Evolutionary conservation across 1,140 invertebrate species (phyloP).

Genomic region (Fopius arisanus): DNA sequence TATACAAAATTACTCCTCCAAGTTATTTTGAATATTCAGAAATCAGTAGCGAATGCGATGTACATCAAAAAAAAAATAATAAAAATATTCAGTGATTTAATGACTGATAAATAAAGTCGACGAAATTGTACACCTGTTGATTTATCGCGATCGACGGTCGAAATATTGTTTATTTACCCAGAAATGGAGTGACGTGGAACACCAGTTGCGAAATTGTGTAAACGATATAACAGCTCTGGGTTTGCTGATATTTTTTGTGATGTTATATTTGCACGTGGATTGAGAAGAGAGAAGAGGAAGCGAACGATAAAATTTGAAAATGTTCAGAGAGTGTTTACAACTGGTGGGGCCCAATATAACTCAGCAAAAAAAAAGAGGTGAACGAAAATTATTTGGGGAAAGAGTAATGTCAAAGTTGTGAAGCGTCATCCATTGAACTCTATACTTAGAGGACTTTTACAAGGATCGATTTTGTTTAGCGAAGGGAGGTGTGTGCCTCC

Average conservation of each 20-base stretch:
- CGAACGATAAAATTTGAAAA: not conserved
- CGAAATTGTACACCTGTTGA: no score
- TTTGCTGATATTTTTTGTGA: not conserved
- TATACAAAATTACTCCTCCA: no score
- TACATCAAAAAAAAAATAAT: no score
- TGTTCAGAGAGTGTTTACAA: not conserved
- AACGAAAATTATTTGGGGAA: not conserved
- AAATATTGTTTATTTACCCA: no score
- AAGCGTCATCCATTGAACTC: slow-evolving; percentile 41
- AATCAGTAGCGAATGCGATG: no score
- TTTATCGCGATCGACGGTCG: no score
- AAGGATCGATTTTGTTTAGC: slow-evolving; percentile 55
- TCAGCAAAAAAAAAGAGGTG: not conserved
- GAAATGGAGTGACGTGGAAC: no score
- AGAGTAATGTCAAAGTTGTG: not conserved
- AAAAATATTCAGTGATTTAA: no score
- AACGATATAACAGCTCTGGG: no score
- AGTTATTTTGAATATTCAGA: no score
- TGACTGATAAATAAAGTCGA: no score
- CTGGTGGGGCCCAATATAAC: not conserved
- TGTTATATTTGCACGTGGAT: not conserved
- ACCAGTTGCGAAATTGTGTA: no score
- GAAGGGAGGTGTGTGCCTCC: slow-evolving; percentile 36
- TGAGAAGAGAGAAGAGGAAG: not conserved
- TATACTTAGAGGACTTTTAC: slow-evolving; percentile 53